A percentile compares a stretch with the other conserved stretches of the same genome.
Evolutionary conservation across 2,113 vertebrate genomes (phyloP).

Genomic region (Protobothrops flavoviridis): DNA sequence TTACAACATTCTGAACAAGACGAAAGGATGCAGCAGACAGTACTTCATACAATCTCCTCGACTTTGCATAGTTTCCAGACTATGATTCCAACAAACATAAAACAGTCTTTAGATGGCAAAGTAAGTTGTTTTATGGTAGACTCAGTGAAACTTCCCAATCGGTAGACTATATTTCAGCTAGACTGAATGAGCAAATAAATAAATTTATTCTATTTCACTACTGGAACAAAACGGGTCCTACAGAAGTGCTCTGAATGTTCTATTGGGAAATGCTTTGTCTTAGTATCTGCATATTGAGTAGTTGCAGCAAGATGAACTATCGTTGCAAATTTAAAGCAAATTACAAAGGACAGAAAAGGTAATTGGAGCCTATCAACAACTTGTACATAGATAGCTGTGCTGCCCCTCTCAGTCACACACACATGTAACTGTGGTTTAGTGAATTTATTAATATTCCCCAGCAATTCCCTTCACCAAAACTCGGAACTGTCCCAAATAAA

Average conservation of each 20-base stretch:
- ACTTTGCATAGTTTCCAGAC: not conserved
- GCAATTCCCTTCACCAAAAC: too few relatives aligned
- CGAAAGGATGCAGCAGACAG: not conserved
- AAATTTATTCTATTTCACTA: slow-evolving; percentile 16
- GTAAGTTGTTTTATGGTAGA: slow-evolving; percentile 37
- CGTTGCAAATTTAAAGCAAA: not conserved
- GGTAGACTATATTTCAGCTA: slow-evolving; percentile 34
- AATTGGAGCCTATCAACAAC: not conserved
- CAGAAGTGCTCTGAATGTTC: not conserved
- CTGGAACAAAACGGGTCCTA: not conserved
- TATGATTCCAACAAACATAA: slow-evolving; percentile 23
- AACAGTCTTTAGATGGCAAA: slow-evolving; percentile 30
- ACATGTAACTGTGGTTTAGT: too few relatives aligned
- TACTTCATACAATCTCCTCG: slow-evolving; percentile 26
- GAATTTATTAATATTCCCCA: too few relatives aligned
- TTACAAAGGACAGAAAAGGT: not conserved
- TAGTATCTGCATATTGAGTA: not conserved
- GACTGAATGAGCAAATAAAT: slow-evolving; percentile 34
- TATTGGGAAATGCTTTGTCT: not conserved
- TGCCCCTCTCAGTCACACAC: too few relatives aligned
- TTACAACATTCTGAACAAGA: slow-evolving; percentile 29
- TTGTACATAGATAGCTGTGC: not conserved
- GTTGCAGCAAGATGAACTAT: not conserved
- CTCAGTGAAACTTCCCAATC: slow-evolving; percentile 14
- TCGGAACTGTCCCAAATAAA: too few relatives aligned